These are phyloP conservation scores for Motacilla tschutschensis DNA, from an alignment of 2,113 vertebrate genomes.

Conservation along the genomic window DNA sequence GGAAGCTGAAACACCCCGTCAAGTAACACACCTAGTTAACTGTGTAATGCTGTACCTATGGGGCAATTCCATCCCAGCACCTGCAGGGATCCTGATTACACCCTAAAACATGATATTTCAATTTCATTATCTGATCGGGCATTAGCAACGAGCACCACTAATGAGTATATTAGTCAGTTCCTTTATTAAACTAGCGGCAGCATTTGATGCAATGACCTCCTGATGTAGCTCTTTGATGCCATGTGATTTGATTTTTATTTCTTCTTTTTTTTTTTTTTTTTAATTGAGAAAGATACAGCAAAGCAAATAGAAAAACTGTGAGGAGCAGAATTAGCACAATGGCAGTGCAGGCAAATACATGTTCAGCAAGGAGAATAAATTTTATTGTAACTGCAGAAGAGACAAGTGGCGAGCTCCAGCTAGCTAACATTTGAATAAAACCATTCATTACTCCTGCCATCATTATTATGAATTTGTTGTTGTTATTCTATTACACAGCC, in stretches of 20 bases:
- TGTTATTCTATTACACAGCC: conserved; percentile 44
- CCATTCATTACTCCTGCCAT: conserved; percentile 45
- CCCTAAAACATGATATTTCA: conserved; percentile 59
- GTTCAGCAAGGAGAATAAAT: conserved; percentile 8
- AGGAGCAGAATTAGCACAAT: conserved; percentile 19
- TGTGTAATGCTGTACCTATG: conserved; percentile 65
- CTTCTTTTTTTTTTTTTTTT: background rate
- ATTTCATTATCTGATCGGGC: conserved; percentile 59
- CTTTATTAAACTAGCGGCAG: conserved; percentile 58
- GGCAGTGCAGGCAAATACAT: conserved; percentile 27
- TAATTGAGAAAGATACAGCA: conserved; percentile 32
- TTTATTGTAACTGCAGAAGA: conserved; percentile 13
- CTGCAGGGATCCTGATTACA: conserved; percentile 61
- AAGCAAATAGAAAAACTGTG: conserved; percentile 7
- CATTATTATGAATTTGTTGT: conserved; percentile 53
- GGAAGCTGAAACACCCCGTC: conserved; percentile 49
- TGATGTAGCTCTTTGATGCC: conserved; percentile 49
- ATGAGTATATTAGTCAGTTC: conserved; percentile 61
- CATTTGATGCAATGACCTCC: conserved; percentile 59
- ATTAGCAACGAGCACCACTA: conserved; percentile 45
- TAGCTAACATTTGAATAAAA: conserved; percentile 36
- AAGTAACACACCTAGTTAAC: conserved; percentile 61
- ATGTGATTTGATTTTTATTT: conserved; percentile 50
- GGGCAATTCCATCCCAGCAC: conserved; percentile 58
- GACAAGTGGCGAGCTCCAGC: background rate